Conservation (phyloP, 92 coral and sea anemone genomes). For the Epizoanthus fatuus region DNA sequence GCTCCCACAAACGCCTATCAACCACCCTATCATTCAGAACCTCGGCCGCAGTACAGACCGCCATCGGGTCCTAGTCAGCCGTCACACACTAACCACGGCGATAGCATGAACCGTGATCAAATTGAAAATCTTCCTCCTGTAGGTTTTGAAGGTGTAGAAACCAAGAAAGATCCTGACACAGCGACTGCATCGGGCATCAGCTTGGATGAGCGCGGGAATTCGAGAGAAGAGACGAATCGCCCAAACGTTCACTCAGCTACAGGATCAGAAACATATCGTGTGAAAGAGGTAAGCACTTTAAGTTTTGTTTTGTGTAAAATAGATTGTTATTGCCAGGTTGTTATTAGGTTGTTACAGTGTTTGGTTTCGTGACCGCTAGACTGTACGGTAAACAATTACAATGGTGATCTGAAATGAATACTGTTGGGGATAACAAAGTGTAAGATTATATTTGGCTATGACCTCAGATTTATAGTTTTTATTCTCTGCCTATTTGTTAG, state of each 20-base stretch:
- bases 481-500: no score
- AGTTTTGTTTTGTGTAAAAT: background rate
- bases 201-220: slow-evolving; percentile 21
- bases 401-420: background rate
- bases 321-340: background rate
- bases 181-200: slow-evolving; percentile 30
- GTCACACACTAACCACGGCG: slow-evolving; percentile 40
- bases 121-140: slow-evolving; percentile 39
- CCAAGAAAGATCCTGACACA: slow-evolving; percentile 17
- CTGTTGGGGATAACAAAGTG: no score
- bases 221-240: slow-evolving; percentile 18
- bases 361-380: background rate
- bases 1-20: slow-evolving; percentile 21
- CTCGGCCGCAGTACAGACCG: background rate
- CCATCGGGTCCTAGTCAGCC: slow-evolving; percentile 2
- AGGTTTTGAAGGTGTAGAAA: slow-evolving; percentile 26
- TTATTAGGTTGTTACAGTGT: background rate
- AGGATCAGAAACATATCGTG: slow-evolving; percentile 27
- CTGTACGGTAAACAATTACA: no score
- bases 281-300: slow-evolving; percentile 32
- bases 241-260: background rate
- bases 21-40: slow-evolving; percentile 1
- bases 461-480: no score
- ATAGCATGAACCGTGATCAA: slow-evolving; percentile 26
- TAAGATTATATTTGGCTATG: no score